phyloP scores from a whole-genome alignment of 2,888 invertebrate genomes.

The Drosophila prostipennis region DNA sequence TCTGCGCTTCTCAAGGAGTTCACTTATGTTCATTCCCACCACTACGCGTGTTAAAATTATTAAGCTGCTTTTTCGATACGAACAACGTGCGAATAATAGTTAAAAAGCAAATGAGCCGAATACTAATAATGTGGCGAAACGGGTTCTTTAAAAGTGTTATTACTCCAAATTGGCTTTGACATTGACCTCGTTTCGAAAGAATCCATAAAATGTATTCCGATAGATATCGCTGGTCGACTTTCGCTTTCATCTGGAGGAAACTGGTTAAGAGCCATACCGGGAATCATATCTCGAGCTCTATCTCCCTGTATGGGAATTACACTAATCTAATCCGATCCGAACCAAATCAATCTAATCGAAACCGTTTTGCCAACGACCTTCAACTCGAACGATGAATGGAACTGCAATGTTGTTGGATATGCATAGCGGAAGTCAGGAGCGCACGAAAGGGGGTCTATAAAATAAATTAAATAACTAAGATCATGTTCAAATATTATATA shows the following conservation, averaged over 20 bases:
- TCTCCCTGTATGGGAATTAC: slow-evolving; percentile 12
- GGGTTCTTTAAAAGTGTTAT: slow-evolving; percentile 9
- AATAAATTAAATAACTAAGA: neutral
- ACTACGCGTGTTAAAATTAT: neutral
- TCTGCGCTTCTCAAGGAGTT: neutral
- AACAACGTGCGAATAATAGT: slow-evolving; percentile 3
- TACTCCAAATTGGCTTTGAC: slow-evolving; percentile 6
- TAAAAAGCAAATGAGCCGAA: neutral
- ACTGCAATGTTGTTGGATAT: slow-evolving; percentile 32
- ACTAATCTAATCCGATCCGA: slow-evolving; percentile 57
- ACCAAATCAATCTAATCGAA: slow-evolving; percentile 60
- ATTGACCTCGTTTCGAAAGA: slow-evolving; percentile 28
- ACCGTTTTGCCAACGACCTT: slow-evolving; percentile 44
- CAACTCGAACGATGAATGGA: slow-evolving; percentile 21
- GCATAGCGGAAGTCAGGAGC: slow-evolving; percentile 17
- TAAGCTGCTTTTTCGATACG: neutral
- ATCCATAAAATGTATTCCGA: slow-evolving; percentile 1
- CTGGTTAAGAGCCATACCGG: slow-evolving; percentile 14
- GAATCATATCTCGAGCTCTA: slow-evolving; percentile 1
- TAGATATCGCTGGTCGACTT: slow-evolving; percentile 5
- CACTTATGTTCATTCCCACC: neutral
- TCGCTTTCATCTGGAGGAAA: slow-evolving; percentile 22
- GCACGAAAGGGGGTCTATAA: neutral
- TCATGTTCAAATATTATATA: neutral
- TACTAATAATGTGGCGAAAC: slow-evolving; percentile 15